These are phyloP conservation scores for Sceliomorpha sp. DNA, from an alignment of 2,888 invertebrate genomes.

Conservation along the genomic window DNA sequence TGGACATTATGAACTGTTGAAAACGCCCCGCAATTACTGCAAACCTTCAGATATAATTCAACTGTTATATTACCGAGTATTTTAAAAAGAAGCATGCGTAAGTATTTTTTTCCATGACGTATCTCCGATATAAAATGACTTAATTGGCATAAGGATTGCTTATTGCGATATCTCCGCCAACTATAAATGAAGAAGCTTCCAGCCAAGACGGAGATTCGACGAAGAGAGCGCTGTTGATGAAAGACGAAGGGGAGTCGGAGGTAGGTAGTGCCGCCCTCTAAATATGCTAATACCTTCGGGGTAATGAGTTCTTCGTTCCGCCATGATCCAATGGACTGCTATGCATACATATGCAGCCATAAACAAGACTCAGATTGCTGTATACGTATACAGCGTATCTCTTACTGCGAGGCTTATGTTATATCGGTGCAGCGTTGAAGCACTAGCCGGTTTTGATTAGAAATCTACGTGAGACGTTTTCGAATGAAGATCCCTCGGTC, in stretches of 20 bases:
- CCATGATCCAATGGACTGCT: constrained; percentile 69
- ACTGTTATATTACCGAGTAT: too few species aligned
- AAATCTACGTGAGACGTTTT: constrained; percentile 39
- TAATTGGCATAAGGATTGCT: constrained; percentile 8
- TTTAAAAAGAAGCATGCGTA: too few species aligned
- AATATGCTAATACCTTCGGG: constrained; percentile 78
- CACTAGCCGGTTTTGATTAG: constrained; percentile 39
- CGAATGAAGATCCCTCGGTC: constrained; percentile 18
- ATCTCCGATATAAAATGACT: constrained; percentile 1
- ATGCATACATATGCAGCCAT: constrained; percentile 78
- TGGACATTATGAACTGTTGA: too few species aligned
- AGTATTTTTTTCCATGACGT: background rate
- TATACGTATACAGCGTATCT: constrained; percentile 60
- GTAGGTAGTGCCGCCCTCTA: constrained; percentile 67
- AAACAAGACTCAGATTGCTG: constrained; percentile 74
- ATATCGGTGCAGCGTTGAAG: constrained; percentile 35
- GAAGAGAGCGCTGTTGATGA: constrained; percentile 57
- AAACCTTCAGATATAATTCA: too few species aligned
- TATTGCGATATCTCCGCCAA: constrained; percentile 12
- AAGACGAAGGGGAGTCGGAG: constrained; percentile 55
- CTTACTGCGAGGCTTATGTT: constrained; percentile 55
- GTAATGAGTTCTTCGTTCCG: constrained; percentile 78
- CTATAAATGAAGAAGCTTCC: constrained; percentile 12
- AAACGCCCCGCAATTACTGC: too few species aligned
- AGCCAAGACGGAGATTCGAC: constrained; percentile 42